A percentile compares a stretch with the other conserved stretches of the same genome.
Evolutionary conservation across 2,888 invertebrate genomes (phyloP).

Genomic region (Eledona agricola): DNA sequence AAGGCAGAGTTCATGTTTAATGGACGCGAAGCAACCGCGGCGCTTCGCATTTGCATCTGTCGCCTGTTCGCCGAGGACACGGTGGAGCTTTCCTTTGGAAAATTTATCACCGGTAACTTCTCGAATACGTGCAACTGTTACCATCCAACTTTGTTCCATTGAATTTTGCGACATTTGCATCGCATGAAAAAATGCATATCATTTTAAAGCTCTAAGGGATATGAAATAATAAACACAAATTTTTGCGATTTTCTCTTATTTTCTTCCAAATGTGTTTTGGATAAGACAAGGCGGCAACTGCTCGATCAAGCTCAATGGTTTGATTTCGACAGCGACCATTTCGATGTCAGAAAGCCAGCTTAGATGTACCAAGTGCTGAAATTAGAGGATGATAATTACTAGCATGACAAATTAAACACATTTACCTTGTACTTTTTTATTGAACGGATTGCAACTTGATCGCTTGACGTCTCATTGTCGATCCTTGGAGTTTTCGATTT

Average conservation of each 20-base stretch:
- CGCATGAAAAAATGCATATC: slow-evolving; percentile 17
- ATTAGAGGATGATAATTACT: slow-evolving; percentile 30
- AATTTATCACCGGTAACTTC: slow-evolving; percentile 18
- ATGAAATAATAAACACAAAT: no score
- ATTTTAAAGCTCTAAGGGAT: no score
- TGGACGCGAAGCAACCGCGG: slow-evolving; percentile 19
- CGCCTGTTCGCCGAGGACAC: slow-evolving; percentile 18
- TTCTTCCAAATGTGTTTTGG: slow-evolving; percentile 72
- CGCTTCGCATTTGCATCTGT: slow-evolving; percentile 29
- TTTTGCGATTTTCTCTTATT: no score
- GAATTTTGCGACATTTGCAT: slow-evolving; percentile 19
- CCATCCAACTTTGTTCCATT: slow-evolving; percentile 13
- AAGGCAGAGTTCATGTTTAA: slow-evolving; percentile 24
- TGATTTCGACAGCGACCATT: slow-evolving; percentile 79
- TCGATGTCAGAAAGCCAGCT: slow-evolving; percentile 75
- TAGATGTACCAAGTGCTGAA: slow-evolving; percentile 79
- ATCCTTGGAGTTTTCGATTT: neutral
- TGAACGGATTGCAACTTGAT: slow-evolving; percentile 16
- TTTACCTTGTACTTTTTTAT: slow-evolving; percentile 63
- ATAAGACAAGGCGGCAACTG: slow-evolving; percentile 76
- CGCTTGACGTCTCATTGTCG: neutral
- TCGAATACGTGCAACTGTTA: slow-evolving; percentile 17
- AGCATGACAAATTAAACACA: no score
- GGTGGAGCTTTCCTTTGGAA: slow-evolving; percentile 23
- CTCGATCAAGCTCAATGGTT: slow-evolving; percentile 73